Evolutionary conservation across 2,888 invertebrate genomes (phyloP), one percentile per base, ranked within the genome.

Genomic region (Aleiodes testaceus): DNA sequence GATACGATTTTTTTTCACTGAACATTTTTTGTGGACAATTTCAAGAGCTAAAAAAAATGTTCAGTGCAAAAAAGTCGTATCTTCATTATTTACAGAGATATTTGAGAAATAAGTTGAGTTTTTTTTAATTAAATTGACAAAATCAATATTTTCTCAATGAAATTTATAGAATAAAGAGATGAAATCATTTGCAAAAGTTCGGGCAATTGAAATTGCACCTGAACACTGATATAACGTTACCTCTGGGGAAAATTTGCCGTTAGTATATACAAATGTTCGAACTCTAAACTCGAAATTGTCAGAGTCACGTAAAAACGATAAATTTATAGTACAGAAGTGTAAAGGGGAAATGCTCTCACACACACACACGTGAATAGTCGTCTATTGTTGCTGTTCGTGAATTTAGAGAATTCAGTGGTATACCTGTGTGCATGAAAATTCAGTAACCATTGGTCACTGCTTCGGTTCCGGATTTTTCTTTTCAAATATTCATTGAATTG

Each of bases 221-320:
- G 36, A 53, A 44, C 47, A 30, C 26, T 42, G 30, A 3, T 52
- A 45, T 47, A 53, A 52, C 66, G 42, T 71, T 53, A 45, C 42
- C 47, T 55, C 68, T 42, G 49, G 30, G 30, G 55, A 36, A 30
- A 1, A 16, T 14, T 16, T 55, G 30, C 0, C 30, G 55, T 36
- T 26, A 26, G 55, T 14, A 55, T 55, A 36, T n/a, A 55, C 36
- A 55, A 55, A 55, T 55, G 53, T 26, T 68, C 55, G 44, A 49
- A 66, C 55, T 42, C 66, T 36, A 67, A 70, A 74, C 74, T 74
- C 72, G 45, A 44, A 50, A 72, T 69, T 73, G 79, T 77, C 76
- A 75, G 77, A 73, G 74, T 61, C 74, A 77, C 70, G 74, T 70
- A 77, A 78, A 77, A 79, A 80, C 80, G 76, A 79, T 80, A 80